A percentile compares a stretch with the other conserved stretches of the same genome.
These are phyloP conservation scores for Andrena cerasifolii DNA, from an alignment of 1,140 invertebrate genomes.

Conservation along the genomic window DNA sequence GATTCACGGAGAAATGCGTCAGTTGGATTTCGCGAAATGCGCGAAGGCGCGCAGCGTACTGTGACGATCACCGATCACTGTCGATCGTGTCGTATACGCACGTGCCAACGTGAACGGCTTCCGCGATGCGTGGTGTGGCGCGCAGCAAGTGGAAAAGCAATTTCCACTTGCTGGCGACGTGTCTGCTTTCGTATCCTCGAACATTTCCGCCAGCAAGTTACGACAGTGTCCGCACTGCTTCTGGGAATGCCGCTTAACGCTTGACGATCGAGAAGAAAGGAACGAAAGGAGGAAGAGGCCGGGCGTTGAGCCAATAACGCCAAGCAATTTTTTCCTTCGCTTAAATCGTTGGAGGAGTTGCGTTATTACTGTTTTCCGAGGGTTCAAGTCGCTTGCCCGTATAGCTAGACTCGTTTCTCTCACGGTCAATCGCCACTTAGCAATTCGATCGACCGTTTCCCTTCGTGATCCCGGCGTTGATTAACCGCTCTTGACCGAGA, in stretches of 20 bases:
- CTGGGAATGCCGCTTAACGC: constrained; percentile 29
- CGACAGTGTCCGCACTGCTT: too few species aligned
- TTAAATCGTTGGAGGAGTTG: constrained; percentile 56
- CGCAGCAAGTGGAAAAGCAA: neutral
- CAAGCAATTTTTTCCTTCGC: constrained; percentile 45
- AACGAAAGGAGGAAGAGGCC: neutral
- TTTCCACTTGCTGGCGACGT: too few species aligned
- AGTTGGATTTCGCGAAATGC: too few species aligned
- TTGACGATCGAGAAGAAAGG: constrained; percentile 8
- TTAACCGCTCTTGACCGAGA: neutral
- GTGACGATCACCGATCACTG: constrained; percentile 30
- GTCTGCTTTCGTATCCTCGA: neutral
- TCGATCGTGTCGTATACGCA: constrained; percentile 7
- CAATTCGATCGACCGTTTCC: constrained; percentile 31
- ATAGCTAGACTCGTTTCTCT: constrained; percentile 34
- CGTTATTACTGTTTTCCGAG: constrained; percentile 46
- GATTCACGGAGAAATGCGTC: neutral
- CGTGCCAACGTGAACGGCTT: constrained; percentile 28
- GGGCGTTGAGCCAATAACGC: constrained; percentile 12
- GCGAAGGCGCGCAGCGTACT: neutral
- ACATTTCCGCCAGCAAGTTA: neutral
- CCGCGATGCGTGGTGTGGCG: neutral
- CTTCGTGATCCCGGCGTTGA: neutral
- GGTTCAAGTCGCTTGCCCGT: constrained; percentile 40
- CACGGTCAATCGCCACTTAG: constrained; percentile 36